Evolutionary conservation across 1,140 invertebrate species (phyloP).

Genomic region (Halesus radiatus): DNA sequence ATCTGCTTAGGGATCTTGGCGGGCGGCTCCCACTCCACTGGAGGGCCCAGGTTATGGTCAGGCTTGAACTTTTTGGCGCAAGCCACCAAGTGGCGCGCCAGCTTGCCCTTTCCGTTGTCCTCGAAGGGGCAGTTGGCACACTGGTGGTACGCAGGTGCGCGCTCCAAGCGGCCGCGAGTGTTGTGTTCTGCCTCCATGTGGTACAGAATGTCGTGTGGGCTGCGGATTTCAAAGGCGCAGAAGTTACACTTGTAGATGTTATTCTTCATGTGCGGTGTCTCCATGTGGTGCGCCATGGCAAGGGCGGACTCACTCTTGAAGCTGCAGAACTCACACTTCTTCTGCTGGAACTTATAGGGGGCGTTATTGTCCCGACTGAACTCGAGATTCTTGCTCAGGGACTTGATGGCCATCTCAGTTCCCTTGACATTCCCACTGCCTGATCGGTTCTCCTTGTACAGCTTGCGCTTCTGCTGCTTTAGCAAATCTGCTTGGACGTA

Average conservation of each 20-base stretch:
- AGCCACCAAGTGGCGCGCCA: constrained; percentile 88
- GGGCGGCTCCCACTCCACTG: constrained; percentile 91
- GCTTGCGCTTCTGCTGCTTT: constrained; percentile 87
- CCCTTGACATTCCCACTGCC: constrained; percentile 75
- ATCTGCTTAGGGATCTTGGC: constrained; percentile 88
- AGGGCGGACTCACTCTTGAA: constrained; percentile 93
- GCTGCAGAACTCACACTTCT: constrained; percentile 91
- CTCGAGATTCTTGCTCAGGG: constrained; percentile 85
- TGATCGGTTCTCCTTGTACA: constrained; percentile 73
- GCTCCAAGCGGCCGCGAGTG: constrained; percentile 84
- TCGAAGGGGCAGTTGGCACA: constrained; percentile 96
- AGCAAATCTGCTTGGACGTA: constrained; percentile 93
- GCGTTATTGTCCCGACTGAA: constrained; percentile 92
- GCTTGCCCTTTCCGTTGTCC: constrained; percentile 94
- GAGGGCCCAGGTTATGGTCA: constrained; percentile 86
- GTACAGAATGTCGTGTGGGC: constrained; percentile 88
- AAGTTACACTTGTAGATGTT: constrained; percentile 90
- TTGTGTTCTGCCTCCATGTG: constrained; percentile 94
- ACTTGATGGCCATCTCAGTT: constrained; percentile 84
- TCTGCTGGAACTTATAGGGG: constrained; percentile 83
- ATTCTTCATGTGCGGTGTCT: constrained; percentile 92
- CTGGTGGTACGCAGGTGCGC: constrained; percentile 89
- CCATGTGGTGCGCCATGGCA: constrained; percentile 90
- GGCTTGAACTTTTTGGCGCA: constrained; percentile 93
- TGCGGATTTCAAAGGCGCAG: constrained; percentile 85